phyloP scores from a whole-genome alignment of 2,113 vertebrate genomes.

The Telmatochromis sp. region DNA sequence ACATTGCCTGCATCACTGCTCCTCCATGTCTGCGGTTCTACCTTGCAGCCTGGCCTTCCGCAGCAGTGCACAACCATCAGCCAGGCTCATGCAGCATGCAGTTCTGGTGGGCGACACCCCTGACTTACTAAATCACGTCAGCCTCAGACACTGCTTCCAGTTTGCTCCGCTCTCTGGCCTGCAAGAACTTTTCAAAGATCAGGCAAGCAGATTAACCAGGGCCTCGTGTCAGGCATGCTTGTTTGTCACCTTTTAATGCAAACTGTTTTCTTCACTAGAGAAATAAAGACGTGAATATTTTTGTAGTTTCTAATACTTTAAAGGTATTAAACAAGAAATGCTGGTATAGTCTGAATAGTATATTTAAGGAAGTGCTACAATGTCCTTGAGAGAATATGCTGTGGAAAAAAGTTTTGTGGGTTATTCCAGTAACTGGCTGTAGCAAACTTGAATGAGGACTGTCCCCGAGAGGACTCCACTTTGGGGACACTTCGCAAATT shows the following conservation, averaged over 20 bases:
- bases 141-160: neutral
- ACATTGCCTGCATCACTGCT: constrained; percentile 4
- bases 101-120: constrained; percentile 26
- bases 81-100: constrained; percentile 5
- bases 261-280: neutral
- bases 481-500: constrained; percentile 30
- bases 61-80: neutral
- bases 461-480: constrained; percentile 21
- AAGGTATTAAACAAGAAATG: neutral
- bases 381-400: neutral
- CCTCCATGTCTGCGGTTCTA: neutral
- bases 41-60: constrained; percentile 27
- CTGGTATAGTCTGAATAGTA: neutral
- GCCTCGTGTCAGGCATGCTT: neutral
- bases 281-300: neutral
- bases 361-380: neutral
- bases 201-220: neutral
- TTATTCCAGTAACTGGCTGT: constrained; percentile 1
- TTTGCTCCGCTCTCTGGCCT: constrained; percentile 1
- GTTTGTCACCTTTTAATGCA: neutral
- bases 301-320: neutral
- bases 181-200: neutral
- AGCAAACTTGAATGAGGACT: constrained; percentile 38
- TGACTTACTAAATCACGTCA: constrained; percentile 46
- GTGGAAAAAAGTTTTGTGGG: neutral